Conservation (phyloP, 2,888 invertebrate genomes). For the Epirrhoe tristata region DNA sequence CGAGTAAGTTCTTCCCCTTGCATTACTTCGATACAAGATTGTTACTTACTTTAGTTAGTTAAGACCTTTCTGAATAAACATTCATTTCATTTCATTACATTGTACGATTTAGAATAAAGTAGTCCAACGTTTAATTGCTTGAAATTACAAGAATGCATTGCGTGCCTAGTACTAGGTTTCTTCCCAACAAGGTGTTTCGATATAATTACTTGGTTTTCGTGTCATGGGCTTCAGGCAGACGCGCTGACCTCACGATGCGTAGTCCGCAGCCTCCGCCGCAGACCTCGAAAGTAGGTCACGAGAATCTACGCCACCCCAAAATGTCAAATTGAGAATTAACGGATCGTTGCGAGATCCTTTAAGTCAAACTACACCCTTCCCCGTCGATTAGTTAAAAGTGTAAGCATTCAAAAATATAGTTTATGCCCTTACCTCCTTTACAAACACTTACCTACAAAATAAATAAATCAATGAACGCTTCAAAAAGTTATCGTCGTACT, state of each 20-base stretch:
- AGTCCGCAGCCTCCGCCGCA: conserved; percentile 69
- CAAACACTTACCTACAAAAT: no score
- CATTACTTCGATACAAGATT: no score
- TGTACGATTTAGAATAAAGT: conserved; percentile 17
- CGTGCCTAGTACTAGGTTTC: conserved; percentile 28
- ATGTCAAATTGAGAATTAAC: conserved; percentile 46
- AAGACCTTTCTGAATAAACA: no score
- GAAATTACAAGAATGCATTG: conserved; percentile 24
- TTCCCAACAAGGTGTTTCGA: conserved; percentile 44
- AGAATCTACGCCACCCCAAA: conserved; percentile 58
- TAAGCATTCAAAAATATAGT: no score
- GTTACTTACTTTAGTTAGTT: no score
- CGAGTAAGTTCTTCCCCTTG: no score
- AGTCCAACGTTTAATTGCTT: conserved; percentile 23
- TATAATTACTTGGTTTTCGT: conserved; percentile 52
- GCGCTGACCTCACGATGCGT: conserved; percentile 66
- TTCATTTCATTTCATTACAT: no score
- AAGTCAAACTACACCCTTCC: neutral
- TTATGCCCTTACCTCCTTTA: no score
- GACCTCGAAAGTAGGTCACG: conserved; percentile 71
- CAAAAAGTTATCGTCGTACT: no score
- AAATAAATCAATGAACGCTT: no score
- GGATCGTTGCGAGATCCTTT: conserved; percentile 10
- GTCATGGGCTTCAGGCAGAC: conserved; percentile 59
- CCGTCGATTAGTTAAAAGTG: no score